Conservation (phyloP, 2,113 vertebrate species). For the Pluvialis apricaria region DNA sequence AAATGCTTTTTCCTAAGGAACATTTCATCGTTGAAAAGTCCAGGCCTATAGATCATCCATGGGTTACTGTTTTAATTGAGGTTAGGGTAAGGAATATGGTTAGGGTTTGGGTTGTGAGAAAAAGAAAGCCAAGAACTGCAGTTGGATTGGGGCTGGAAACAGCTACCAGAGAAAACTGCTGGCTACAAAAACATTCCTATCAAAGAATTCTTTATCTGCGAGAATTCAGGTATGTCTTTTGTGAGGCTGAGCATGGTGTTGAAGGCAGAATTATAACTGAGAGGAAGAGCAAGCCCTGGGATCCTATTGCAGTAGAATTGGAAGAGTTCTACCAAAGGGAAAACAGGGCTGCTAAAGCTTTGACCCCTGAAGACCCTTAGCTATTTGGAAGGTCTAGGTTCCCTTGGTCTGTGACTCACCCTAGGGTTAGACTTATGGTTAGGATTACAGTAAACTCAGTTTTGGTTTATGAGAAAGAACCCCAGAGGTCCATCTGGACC, state of each 20-base stretch:
- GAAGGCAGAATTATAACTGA: not conserved
- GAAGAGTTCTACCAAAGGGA: not conserved
- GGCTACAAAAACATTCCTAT: not conserved
- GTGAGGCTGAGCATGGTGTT: not conserved
- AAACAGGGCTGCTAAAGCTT: not conserved
- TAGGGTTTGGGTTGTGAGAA: not conserved
- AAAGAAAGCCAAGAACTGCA: not conserved
- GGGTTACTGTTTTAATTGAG: not conserved
- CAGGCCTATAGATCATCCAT: not conserved
- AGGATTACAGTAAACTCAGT: not conserved
- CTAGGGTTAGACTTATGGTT: not conserved
- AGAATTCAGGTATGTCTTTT: not conserved
- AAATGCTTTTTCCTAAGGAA: not conserved
- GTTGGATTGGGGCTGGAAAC: not conserved
- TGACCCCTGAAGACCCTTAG: not conserved
- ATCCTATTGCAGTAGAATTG: not conserved
- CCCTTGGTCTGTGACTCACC: not conserved
- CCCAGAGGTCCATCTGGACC: not conserved
- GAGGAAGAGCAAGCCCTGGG: not conserved
- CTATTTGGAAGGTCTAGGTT: not conserved
- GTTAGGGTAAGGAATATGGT: not conserved
- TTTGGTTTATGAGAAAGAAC: not conserved
- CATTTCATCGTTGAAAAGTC: not conserved
- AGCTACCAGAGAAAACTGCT: not conserved
- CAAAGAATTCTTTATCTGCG: not conserved